Evolutionary conservation across 2,888 invertebrate genomes (phyloP), one percentile per base, ranked within the genome.

Genomic region (Lasioglossum lativentre): DNA sequence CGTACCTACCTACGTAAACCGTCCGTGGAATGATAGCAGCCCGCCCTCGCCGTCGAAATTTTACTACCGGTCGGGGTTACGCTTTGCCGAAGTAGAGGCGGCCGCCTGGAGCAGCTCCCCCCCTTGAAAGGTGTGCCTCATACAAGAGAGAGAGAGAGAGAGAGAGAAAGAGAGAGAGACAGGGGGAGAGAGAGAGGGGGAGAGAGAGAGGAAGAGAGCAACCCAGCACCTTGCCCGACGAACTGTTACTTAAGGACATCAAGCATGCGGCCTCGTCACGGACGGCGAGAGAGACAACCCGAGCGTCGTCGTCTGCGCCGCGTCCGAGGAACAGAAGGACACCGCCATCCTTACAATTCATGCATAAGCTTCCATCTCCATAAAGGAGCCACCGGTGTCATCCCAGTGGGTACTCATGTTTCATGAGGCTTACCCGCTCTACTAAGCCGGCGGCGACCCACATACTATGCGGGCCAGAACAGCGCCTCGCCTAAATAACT

Each of bases 351-450:
- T 87, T 91, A 89, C 93, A 91, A 93, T 93, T 94, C 93, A 92
- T 93, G 94, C 92, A 94, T 94, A 93, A 94, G 92, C 94, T 93
- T 93, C 91, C 93, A 94, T 94, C 93, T 93, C 91, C 93, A 93
- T 93, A 94, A 94, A 93, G 93, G 92, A 92, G 93, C 90, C 91
- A 92, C 93, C 90, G 88, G 92, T 92, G 91, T 93, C 93, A 92
- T 93, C 92, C 89, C 86, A 80, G 88, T 86, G 88, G 91, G 91
- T 93, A 94, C 92, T 93, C 92, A 86, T 93, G 94, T 93, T 94
- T 94, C 94, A 93, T 92, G 91, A 92, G 91, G 92, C 93, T 93
- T 93, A 94, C 91, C 91, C 89, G 83, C 82, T 86, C 86, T 86
- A 91, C 92, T 94, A 93, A 94, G 92, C 93, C 91, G 90, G 70